Percentiles rank a stretch among this genome's conserved stretches.
Conservation (phyloP, 2,888 invertebrate species). For the Heptascelio sp. region DNA sequence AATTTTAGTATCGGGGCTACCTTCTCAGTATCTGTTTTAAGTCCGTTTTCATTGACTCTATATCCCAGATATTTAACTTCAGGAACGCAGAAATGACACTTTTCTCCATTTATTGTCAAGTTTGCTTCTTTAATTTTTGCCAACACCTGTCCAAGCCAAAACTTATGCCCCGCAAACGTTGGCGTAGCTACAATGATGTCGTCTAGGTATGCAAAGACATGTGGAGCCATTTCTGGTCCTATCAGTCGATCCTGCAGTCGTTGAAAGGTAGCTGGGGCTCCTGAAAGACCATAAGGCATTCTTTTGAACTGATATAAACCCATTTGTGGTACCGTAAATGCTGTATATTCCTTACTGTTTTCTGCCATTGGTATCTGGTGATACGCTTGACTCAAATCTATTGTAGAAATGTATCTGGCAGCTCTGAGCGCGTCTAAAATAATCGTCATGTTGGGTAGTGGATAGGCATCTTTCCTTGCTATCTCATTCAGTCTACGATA, state of each 20-base stretch:
- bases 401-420: not conserved
- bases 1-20: slow-evolving; percentile 17
- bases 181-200: slow-evolving; percentile 63
- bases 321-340: slow-evolving; percentile 48
- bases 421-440: not conserved
- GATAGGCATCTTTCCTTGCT: not conserved
- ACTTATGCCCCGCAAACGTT: slow-evolving; percentile 56
- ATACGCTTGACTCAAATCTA: not conserved
- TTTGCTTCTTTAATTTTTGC: not conserved
- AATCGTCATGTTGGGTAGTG: not conserved
- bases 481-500: no score
- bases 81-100: slow-evolving; percentile 55
- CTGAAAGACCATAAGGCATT: slow-evolving; percentile 62
- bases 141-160: slow-evolving; percentile 29
- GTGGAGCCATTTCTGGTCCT: slow-evolving; percentile 51
- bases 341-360: not conserved
- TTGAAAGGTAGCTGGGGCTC: slow-evolving; percentile 66
- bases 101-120: slow-evolving; percentile 42
- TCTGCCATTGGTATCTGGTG: not conserved
- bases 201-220: slow-evolving; percentile 60
- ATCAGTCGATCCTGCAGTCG: slow-evolving; percentile 53
- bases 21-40: slow-evolving; percentile 48
- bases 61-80: slow-evolving; percentile 55
- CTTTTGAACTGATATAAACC: slow-evolving; percentile 60
- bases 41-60: slow-evolving; percentile 35